phyloP scores from a whole-genome alignment of 2,113 vertebrate genomes.

The Mixornis gularis region DNA sequence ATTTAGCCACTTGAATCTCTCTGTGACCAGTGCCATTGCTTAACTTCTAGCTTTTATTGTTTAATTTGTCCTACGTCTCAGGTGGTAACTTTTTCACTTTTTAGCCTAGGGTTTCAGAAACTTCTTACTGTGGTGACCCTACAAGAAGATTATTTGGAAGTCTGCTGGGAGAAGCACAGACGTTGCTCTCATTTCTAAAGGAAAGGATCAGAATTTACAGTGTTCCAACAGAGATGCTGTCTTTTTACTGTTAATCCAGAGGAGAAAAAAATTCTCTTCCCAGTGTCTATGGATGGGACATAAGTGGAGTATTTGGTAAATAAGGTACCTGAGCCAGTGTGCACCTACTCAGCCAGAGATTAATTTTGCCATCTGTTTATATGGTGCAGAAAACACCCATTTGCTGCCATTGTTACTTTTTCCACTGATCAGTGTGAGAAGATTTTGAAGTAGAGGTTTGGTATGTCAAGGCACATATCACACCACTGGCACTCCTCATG shows the following conservation, averaged over 20 bases:
- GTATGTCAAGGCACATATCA: background rate
- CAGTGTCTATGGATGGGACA: rapidly evolving
- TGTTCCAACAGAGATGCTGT: background rate
- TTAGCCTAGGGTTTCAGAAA: background rate
- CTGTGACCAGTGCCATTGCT: background rate
- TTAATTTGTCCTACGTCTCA: background rate
- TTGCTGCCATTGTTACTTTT: background rate
- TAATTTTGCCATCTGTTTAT: background rate
- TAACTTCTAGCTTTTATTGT: background rate
- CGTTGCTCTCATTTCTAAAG: background rate
- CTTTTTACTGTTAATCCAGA: background rate
- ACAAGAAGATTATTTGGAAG: background rate
- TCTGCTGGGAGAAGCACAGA: background rate
- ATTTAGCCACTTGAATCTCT: background rate
- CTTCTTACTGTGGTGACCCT: background rate
- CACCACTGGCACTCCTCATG: rapidly evolving
- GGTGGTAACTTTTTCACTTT: background rate
- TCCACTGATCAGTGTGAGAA: background rate
- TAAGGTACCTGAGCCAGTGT: background rate
- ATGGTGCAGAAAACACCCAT: background rate
- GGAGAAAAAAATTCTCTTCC: background rate
- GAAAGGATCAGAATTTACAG: background rate
- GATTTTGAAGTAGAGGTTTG: background rate
- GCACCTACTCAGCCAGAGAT: background rate
- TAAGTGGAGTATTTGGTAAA: background rate